These are phyloP conservation scores for Melieria picta DNA, from an alignment of 2,888 invertebrate genomes.

Conservation along the genomic window DNA sequence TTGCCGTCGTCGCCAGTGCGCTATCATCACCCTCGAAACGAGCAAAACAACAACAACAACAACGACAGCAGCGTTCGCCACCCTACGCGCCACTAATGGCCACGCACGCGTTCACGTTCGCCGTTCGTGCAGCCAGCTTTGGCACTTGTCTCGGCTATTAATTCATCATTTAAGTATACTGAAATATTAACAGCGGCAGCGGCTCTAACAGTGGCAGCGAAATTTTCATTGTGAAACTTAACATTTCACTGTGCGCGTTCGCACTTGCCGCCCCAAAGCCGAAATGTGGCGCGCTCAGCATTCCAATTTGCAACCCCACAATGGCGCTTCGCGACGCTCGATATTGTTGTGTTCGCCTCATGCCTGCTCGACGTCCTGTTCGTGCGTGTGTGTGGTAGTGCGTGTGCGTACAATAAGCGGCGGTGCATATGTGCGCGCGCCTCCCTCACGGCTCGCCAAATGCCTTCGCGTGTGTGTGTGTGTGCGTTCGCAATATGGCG, in stretches of 20 bases:
- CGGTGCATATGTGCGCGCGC: conserved; percentile 42
- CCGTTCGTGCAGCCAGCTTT: neutral
- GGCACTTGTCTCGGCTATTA: conserved; percentile 52
- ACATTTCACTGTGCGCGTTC: conserved; percentile 6
- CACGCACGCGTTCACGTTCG: neutral
- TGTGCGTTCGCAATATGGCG: conserved; percentile 52
- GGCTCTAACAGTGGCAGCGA: neutral
- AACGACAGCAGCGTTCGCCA: conserved; percentile 38
- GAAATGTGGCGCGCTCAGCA: neutral
- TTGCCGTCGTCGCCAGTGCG: conserved; percentile 31
- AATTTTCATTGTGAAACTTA: conserved; percentile 16
- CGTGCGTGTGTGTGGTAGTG: neutral
- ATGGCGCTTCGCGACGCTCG: no score
- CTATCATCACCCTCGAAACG: neutral
- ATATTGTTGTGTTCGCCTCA: neutral
- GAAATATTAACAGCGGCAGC: conserved; percentile 49
- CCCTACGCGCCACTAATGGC: conserved; percentile 4
- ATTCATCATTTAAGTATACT: conserved; percentile 59
- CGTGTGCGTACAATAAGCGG: conserved; percentile 12
- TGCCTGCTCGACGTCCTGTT: neutral
- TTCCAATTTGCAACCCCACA: conserved; percentile 19
- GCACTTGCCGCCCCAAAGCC: neutral
- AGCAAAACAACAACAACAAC: conserved; percentile 41
- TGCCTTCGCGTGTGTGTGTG: conserved; percentile 27
- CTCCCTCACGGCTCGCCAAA: conserved; percentile 16